Evolutionary conservation across 2,888 invertebrate species (phyloP), one percentile per base, ranked within the genome.

Genomic region (Protodeltote pygarga): DNA sequence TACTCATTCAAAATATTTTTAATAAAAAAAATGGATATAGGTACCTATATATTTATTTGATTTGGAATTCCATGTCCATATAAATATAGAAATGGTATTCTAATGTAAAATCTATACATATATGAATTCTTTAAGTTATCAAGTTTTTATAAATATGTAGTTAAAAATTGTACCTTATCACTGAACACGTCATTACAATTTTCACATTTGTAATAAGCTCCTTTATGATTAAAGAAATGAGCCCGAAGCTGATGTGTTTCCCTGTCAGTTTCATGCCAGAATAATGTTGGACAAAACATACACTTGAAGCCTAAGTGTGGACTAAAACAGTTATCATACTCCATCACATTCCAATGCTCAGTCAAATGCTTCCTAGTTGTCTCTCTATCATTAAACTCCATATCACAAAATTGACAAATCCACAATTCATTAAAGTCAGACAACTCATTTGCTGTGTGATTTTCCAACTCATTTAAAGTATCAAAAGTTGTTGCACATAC

Each of bases 371-470:
- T 65, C 24, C 92, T 77, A 0, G 89, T 83, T 0, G 65, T 58
- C 48, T 80, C 83, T 25, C 92, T 63, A 13, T 81, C 77, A 23
- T 85, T 78, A 81, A 92, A 93, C 53, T 92, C 92, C 21, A 85
- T 84, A 27, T 92, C 89, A 75, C 93, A 93, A 66, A 93, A 89
- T 75, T 93, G 93, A 73, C 93, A 93, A 2, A 91, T 65, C 88
- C 91, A 92, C 1, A 92, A 68, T 46, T 91, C 84, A 2, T 89
- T 85, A 71, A 92, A 92, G 19, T 89, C 86, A 0, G 75, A 79
- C 33, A 89, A 50, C 55, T 92, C 92, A 24, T 81, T 76, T 0
- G 33, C 31, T 3, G 71, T 64, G 62, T 92, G 92, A 32, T 38
- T 73, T 1, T 81, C 81, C 14, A 92, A 66, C 31, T 92, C 92